These are phyloP conservation scores for Onychorhynchus coronatus DNA, from an alignment of 2,113 vertebrate genomes.

Conservation along the genomic window DNA sequence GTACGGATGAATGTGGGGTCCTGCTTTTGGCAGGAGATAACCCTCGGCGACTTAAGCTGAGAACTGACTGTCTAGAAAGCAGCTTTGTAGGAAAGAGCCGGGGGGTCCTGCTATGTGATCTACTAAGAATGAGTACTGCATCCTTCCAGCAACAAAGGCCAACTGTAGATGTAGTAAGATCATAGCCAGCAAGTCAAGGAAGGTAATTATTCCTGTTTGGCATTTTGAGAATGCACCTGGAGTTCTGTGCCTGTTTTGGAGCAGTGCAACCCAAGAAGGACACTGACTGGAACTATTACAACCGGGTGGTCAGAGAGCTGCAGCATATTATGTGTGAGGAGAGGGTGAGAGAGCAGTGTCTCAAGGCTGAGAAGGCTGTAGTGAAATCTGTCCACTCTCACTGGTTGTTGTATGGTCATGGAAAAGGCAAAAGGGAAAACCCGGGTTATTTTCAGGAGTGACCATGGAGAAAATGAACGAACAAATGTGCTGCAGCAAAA, in stretches of 20 bases:
- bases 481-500: background rate
- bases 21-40: background rate
- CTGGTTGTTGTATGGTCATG: background rate
- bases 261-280: background rate
- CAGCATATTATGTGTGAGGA: background rate
- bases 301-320: background rate
- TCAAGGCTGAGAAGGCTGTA: background rate
- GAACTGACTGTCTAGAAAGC: background rate
- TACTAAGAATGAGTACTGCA: background rate
- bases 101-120: background rate
- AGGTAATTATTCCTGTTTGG: background rate
- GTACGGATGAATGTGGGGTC: background rate
- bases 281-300: background rate
- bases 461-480: background rate
- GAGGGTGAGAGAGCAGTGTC: background rate
- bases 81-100: background rate
- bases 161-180: background rate
- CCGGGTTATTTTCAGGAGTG: background rate
- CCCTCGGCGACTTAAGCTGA: background rate
- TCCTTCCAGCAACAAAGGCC: background rate
- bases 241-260: background rate
- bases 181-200: background rate
- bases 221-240: background rate
- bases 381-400: background rate
- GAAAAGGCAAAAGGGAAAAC: background rate